Base-by-base conservation (phyloP, 2,113 vertebrate genomes). In the Pampusana beccarii region DNA sequence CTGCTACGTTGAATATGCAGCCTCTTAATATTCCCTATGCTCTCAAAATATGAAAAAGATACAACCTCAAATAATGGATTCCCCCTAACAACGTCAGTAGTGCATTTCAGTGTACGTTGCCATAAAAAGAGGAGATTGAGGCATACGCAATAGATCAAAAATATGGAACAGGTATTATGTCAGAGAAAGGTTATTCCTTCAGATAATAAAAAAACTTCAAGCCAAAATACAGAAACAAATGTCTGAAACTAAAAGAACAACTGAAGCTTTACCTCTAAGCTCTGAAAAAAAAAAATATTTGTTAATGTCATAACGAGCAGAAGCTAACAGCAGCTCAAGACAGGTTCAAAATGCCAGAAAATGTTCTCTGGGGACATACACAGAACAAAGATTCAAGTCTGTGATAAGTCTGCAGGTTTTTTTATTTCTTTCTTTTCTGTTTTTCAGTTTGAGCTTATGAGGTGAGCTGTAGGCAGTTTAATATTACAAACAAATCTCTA, bases 401-500 rank as follows among this genome's bases (percentile, higher is more conserved):
- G 28, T 84, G 51, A 17, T 84, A 88, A 93, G 18, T 58, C 17
- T 81, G 42, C 40, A 42, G 29, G 73, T 79, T 86, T 53, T 50
- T 71, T 54, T 67, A 28, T 90, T 80, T 92, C 28, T 90, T 82
- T 74, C n/a, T 89, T 65, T 36, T 79, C 20, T 69, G 6, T 54
- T 95, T 91, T 85, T 82, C 28, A 38, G 33, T 80, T 71, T 29
- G 16, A 88, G 33, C 12, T 86, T 91, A 51, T 73, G 42, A 74
- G 56, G 34, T 65, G 54, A 95, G 81, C 44, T 60, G 24, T 62
- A 91, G 60, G 29, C 36, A 92, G 53, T 72, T 91, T 75, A 65
- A 93, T 91, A 93, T 92, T 92, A 57, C 50, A 66, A 96, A 74
- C 51, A 93, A 94, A 96, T 86, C 38, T 91, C 58, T 79, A 57